phyloP scores from a whole-genome alignment of 2,797 vertebrate species.

The Amphiprion clarkii region DNA sequence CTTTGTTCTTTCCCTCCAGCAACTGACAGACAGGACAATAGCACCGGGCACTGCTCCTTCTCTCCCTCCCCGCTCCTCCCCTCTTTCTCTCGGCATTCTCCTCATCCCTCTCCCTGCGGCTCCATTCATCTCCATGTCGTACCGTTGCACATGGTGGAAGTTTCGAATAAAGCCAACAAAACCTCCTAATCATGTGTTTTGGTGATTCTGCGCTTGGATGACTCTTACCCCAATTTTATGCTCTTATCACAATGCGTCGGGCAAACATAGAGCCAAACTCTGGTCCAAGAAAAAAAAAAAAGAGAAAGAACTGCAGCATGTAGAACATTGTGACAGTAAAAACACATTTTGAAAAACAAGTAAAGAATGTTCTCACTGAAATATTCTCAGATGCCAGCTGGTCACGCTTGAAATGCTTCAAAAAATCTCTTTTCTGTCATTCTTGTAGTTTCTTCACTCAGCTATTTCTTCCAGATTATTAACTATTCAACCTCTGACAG shows the following conservation, averaged over 20 bases:
- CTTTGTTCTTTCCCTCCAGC: conserved; percentile 78
- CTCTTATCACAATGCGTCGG: conserved; percentile 25
- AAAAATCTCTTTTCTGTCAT: background rate
- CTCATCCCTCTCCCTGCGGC: conserved; percentile 49
- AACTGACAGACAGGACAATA: conserved; percentile 83
- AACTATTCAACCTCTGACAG: background rate
- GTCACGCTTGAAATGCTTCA: conserved; percentile 9
- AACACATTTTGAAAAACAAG: background rate
- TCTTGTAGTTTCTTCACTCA: background rate
- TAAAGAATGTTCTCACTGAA: background rate
- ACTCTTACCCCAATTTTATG: conserved; percentile 34
- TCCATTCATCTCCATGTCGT: conserved; percentile 59
- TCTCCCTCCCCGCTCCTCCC: conserved; percentile 41
- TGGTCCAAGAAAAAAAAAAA: background rate
- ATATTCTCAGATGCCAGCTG: background rate
- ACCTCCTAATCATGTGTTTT: conserved; percentile 56
- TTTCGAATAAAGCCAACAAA: conserved; percentile 53
- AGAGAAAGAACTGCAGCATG: background rate
- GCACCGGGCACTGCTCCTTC: conserved; percentile 72
- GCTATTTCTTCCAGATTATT: background rate
- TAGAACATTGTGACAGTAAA: conserved; percentile 16
- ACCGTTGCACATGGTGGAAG: conserved; percentile 13
- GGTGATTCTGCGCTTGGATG: conserved; percentile 24
- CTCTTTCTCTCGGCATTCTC: conserved; percentile 63
- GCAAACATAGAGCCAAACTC: conserved; percentile 18